Conservation (phyloP, 2,888 invertebrate genomes). For the Keiferia lycopersicella region DNA sequence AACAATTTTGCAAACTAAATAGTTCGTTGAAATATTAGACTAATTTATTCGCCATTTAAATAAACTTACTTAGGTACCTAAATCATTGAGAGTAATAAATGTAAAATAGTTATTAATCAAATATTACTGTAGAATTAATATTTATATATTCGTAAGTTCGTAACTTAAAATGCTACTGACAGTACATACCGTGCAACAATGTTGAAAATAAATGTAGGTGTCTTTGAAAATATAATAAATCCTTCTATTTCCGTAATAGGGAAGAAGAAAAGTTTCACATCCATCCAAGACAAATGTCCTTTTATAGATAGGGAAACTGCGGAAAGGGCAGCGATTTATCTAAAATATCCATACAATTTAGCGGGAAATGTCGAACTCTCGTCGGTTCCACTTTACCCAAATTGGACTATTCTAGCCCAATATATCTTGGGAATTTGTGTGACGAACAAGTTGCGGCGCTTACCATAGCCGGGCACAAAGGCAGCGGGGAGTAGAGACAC, state of each 20-base stretch:
- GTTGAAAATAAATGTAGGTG: constrained; percentile 10
- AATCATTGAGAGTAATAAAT: too few species aligned
- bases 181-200: neutral
- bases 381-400: constrained; percentile 73
- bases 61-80: neutral
- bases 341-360: constrained; percentile 77
- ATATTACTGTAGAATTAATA: too few species aligned
- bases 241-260: constrained; percentile 47
- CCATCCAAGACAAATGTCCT: constrained; percentile 71
- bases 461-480: constrained; percentile 59
- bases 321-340: constrained; percentile 74
- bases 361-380: constrained; percentile 71
- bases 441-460: constrained; percentile 67
- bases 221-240: constrained; percentile 42
- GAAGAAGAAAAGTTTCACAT: constrained; percentile 61
- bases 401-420: constrained; percentile 74
- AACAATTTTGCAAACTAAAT: neutral
- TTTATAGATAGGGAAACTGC: constrained; percentile 71
- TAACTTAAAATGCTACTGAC: too few species aligned
- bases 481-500: constrained; percentile 62
- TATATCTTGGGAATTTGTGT: constrained; percentile 75
- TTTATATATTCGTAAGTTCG: too few species aligned
- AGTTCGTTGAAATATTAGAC: neutral
- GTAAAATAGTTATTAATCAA: too few species aligned
- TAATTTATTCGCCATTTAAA: neutral